phyloP scores from a whole-genome alignment of 2,888 invertebrate genomes.

The Hirtodrosophila trivittata region DNA sequence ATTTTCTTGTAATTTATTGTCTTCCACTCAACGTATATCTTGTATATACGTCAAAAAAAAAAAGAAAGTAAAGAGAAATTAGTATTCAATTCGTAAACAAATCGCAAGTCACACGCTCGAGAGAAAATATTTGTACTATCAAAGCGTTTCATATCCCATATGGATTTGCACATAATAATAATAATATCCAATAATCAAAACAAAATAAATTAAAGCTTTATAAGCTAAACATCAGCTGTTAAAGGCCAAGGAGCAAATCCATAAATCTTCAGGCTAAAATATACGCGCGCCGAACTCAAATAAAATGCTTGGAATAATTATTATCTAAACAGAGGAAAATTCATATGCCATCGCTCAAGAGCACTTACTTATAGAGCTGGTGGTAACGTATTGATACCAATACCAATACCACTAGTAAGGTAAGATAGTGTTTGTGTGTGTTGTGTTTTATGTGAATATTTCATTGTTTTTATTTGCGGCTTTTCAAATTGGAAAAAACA shows the following conservation, averaged over 20 bases:
- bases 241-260: conserved; percentile 42
- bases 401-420: neutral
- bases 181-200: conserved; percentile 70
- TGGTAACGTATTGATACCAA: neutral
- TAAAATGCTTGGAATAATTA: conserved; percentile 68
- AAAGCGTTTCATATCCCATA: conserved; percentile 24
- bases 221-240: conserved; percentile 68
- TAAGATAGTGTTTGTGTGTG: neutral
- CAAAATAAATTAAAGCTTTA: conserved; percentile 74
- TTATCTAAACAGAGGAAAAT: conserved; percentile 64
- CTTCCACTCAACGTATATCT: too few species aligned
- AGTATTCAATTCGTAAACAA: conserved; percentile 17
- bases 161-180: conserved; percentile 43
- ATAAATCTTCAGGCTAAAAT: conserved; percentile 59
- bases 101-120: neutral
- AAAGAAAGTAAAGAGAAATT: too few species aligned
- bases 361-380: conserved; percentile 50
- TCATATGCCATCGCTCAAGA: conserved; percentile 62
- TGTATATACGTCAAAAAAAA: too few species aligned
- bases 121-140: conserved; percentile 19
- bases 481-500: conserved; percentile 62
- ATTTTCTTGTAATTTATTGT: too few species aligned
- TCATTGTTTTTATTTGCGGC: conserved; percentile 51
- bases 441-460: conserved; percentile 12
- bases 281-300: conserved; percentile 43